Evolutionary conservation across 1,140 invertebrate species (phyloP), one percentile per base, ranked within the genome.

Genomic region (Bombus vancouverensis): DNA sequence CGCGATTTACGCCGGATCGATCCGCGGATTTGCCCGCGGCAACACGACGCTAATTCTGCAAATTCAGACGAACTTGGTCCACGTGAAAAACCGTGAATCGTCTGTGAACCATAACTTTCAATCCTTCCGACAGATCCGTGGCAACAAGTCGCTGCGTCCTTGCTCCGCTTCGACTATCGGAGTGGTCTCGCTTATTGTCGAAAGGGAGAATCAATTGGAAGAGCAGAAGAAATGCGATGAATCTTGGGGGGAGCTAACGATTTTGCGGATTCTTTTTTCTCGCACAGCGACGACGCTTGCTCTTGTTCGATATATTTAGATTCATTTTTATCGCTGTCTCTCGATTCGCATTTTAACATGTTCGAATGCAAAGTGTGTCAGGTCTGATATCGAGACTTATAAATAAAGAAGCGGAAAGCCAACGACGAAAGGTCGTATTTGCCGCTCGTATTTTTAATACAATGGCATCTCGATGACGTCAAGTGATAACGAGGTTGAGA

Each of bases 361-460:
- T 44, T 80, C 77, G 68, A 39, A 53, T 28, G 37, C 25, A 5
- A 89, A 89, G 76, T 66, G 44, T 88, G 75, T 80, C 83, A 71
- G n/a, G 25, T 39, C 74, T 10, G 62, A 74, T 84, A 42, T 74
- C 71, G 44, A 13, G 47, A 12, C n/a, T 81, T 68, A 81, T 81
- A 85, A 85, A 83, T 86, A 83, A 86, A 89, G 78, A 85, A 82
- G 25, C 42, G 28, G 65, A 66, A 66, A 71, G 65, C n/a, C n/a
- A 32, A 4, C 53, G 81, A 37, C 39, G 68, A 70, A 70, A 75
- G 57, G 37, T 80, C 25, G 76, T 70, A 68, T 77, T 74, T 25
- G 82, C 32, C 42, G 32, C 28, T 84, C 18, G 34, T 68, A 78
- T 89, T 88, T 85, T 89, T 86, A 82, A 88, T 75, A 86, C 53